phyloP scores from a whole-genome alignment of 1,140 invertebrate genomes.

The Brachionus paranguensis region DNA sequence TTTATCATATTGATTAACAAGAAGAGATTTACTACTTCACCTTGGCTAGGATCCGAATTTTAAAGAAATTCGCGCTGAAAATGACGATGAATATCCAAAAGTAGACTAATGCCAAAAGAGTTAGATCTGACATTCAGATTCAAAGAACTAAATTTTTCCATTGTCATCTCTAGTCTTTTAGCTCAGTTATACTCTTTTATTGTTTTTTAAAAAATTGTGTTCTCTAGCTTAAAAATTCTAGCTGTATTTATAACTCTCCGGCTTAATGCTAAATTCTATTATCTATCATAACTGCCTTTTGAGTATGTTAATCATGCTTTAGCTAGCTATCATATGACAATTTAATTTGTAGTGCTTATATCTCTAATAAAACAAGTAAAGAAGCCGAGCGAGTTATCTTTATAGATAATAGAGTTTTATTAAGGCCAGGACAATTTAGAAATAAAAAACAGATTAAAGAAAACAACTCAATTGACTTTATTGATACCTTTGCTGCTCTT shows the following conservation, averaged over 20 bases:
- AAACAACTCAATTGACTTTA: neutral
- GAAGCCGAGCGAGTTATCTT: conserved; percentile 19
- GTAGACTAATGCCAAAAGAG: conserved; percentile 36
- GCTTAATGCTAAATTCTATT: neutral
- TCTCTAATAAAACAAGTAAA: conserved; percentile 24
- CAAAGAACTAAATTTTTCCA: neutral
- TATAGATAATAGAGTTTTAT: neutral
- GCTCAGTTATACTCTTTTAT: conserved; percentile 19
- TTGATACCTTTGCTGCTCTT: conserved; percentile 5
- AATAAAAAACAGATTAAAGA: conserved; percentile 26
- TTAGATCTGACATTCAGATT: conserved; percentile 18
- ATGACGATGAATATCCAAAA: neutral
- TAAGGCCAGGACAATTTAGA: neutral
- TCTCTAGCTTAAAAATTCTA: neutral
- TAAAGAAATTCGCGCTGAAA: neutral
- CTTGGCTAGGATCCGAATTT: neutral
- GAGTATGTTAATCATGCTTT: conserved; percentile 1
- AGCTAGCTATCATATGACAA: conserved; percentile 8
- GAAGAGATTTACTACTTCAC: conserved; percentile 27
- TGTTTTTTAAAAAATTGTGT: neutral
- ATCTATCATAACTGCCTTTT: neutral
- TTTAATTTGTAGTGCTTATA: neutral
- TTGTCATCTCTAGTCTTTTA: conserved; percentile 26
- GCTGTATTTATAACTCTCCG: conserved; percentile 19
- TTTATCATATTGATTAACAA: neutral